Evolutionary conservation across 2,888 invertebrate species (phyloP).

Genomic region (Lasioglossum malachurum): DNA sequence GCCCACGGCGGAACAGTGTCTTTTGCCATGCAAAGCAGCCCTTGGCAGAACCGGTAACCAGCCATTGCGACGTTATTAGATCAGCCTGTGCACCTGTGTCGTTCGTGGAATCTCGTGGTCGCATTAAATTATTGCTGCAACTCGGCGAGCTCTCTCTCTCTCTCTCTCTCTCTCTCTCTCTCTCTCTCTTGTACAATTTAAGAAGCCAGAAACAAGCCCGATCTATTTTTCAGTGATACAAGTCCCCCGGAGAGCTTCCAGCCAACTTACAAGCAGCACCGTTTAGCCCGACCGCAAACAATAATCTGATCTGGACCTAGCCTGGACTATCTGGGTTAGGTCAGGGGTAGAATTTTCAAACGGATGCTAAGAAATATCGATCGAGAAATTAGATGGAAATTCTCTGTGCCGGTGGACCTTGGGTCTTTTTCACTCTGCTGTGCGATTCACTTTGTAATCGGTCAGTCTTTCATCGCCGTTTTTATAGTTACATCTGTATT

Average conservation of each 20-base stretch:
- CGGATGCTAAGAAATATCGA: background rate
- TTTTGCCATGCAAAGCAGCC: conserved; percentile 14
- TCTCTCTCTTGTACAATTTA: background rate
- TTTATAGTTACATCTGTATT: too few relatives aligned
- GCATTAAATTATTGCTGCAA: background rate
- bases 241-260: background rate
- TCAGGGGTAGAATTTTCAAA: background rate
- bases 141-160: background rate
- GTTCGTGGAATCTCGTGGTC: background rate
- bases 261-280: background rate
- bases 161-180: background rate
- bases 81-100: background rate
- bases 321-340: background rate
- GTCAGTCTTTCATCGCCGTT: too few relatives aligned
- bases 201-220: background rate
- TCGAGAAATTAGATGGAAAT: background rate
- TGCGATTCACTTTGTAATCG: too few relatives aligned
- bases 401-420: background rate
- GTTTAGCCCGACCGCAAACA: background rate
- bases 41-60: background rate
- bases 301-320: background rate
- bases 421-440: too few relatives aligned
- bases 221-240: background rate
- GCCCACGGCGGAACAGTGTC: background rate
- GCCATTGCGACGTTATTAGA: conserved; percentile 1